phyloP scores from a whole-genome alignment of 2,888 invertebrate genomes.

The Drosophila leonis region DNA sequence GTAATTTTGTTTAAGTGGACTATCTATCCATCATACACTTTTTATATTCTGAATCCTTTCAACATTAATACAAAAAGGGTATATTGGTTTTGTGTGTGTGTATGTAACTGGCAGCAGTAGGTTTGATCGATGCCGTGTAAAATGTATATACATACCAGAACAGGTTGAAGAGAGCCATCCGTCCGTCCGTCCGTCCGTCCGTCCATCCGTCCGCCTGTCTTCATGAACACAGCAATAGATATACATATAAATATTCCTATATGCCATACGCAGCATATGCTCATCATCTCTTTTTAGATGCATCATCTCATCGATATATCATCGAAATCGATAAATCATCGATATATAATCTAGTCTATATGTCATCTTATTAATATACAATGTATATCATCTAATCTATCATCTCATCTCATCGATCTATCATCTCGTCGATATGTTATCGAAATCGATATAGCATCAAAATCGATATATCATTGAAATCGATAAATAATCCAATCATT shows the following conservation, averaged over 20 bases:
- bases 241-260: not conserved
- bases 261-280: too few relatives aligned
- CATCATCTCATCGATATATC: not conserved
- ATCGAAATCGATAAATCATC: not conserved
- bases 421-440: not conserved
- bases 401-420: not conserved
- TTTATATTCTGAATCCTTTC: not conserved
- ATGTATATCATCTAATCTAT: too few relatives aligned
- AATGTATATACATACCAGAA: too few relatives aligned
- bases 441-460: not conserved
- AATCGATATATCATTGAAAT: not conserved
- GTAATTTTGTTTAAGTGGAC: constrained; percentile 32
- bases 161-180: too few relatives aligned
- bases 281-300: too few relatives aligned
- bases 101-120: too few relatives aligned
- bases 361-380: not conserved
- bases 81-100: not conserved
- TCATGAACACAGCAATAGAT: not conserved
- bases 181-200: too few relatives aligned
- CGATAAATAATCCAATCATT: not conserved
- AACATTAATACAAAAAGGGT: not conserved
- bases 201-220: too few relatives aligned
- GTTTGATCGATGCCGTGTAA: too few relatives aligned
- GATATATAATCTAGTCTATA: not conserved
- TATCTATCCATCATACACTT: constrained; percentile 27